Conservation (phyloP, 2,888 invertebrate genomes). For the Phanerotoma sp. region DNA sequence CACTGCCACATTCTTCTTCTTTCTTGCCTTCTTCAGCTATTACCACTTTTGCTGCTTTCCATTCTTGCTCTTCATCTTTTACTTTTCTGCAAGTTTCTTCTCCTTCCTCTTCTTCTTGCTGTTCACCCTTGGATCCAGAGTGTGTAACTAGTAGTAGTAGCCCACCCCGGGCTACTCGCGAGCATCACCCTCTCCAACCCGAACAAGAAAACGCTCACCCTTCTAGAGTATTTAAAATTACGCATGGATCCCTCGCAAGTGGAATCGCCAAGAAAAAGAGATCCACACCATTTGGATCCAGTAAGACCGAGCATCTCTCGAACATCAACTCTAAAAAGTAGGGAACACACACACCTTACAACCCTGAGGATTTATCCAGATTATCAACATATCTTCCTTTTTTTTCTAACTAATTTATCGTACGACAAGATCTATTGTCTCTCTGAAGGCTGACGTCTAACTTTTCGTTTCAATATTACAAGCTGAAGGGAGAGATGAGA, state of each 20-base stretch:
- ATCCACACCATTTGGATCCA: too few species aligned
- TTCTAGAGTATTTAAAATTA: slow-evolving; percentile 56
- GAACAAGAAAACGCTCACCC: slow-evolving; percentile 37
- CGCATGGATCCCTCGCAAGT: slow-evolving; percentile 40
- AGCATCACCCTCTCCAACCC: slow-evolving; percentile 34
- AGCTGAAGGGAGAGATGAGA: slow-evolving; percentile 27
- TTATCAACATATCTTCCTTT: slow-evolving; percentile 3
- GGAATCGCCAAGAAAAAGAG: slow-evolving; percentile 3
- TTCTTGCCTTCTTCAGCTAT: slow-evolving; percentile 27
- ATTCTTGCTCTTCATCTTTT: slow-evolving; percentile 23
- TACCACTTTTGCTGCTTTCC: slow-evolving; percentile 27
- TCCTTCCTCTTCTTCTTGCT: slow-evolving; percentile 25
- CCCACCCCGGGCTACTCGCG: slow-evolving; percentile 38
- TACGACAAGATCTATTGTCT: slow-evolving; percentile 22
- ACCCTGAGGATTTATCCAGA: slow-evolving; percentile 6
- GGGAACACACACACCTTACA: slow-evolving; percentile 5
- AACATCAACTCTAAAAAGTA: too few species aligned
- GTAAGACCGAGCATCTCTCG: too few species aligned
- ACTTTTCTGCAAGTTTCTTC: slow-evolving; percentile 26
- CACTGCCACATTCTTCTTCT: slow-evolving; percentile 21
- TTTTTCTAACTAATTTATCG: slow-evolving; percentile 14
- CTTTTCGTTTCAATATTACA: slow-evolving; percentile 14
- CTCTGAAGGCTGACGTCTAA: slow-evolving; percentile 4
- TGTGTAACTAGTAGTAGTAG: too few species aligned
- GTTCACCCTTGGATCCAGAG: slow-evolving; percentile 29